Evolutionary conservation across 2,797 vertebrate species (phyloP).

Genomic region (Mionectes olivaceus): DNA sequence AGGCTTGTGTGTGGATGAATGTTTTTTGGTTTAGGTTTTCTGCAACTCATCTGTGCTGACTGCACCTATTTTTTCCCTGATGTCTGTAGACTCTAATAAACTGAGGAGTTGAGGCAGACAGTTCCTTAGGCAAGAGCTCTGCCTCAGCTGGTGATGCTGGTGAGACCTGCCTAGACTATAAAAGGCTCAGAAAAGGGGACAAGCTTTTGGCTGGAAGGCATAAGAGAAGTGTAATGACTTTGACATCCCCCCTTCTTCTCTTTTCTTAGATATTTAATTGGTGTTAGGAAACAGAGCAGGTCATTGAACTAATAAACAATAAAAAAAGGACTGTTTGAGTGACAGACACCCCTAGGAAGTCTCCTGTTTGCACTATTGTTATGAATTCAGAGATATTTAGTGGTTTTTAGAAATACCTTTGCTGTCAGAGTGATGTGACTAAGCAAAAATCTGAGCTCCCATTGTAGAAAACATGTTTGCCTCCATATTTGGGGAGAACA

Average conservation of each 20-base stretch:
- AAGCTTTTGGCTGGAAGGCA: conserved; percentile 40
- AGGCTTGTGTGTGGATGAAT: conserved; percentile 54
- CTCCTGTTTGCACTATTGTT: not conserved
- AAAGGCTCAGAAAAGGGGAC: conserved; percentile 51
- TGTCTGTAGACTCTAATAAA: conserved; percentile 76
- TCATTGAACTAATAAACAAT: not conserved
- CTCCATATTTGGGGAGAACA: not conserved
- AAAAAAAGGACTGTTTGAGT: conserved; percentile 27
- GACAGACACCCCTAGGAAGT: conserved; percentile 4
- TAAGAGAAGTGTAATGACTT: conserved; percentile 25
- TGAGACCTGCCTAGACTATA: conserved; percentile 70
- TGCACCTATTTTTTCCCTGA: conserved; percentile 69
- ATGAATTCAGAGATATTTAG: not conserved
- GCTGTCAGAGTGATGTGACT: not conserved
- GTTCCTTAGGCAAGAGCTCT: conserved; percentile 71
- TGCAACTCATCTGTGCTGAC: conserved; percentile 61
- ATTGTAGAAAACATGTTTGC: not conserved
- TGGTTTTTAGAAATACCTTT: not conserved
- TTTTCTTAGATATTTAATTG: conserved; percentile 31
- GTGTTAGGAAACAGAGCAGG: not conserved
- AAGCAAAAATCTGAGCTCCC: not conserved
- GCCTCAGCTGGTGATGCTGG: conserved; percentile 39
- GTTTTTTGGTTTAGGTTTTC: conserved; percentile 64
- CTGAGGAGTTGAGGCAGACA: conserved; percentile 70
- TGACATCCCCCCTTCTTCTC: not conserved